A percentile compares a stretch with the other conserved stretches of the same genome.
These are phyloP conservation scores for Eulemur coronatus DNA, from an alignment of 2,797 vertebrate genomes.

Conservation along the genomic window DNA sequence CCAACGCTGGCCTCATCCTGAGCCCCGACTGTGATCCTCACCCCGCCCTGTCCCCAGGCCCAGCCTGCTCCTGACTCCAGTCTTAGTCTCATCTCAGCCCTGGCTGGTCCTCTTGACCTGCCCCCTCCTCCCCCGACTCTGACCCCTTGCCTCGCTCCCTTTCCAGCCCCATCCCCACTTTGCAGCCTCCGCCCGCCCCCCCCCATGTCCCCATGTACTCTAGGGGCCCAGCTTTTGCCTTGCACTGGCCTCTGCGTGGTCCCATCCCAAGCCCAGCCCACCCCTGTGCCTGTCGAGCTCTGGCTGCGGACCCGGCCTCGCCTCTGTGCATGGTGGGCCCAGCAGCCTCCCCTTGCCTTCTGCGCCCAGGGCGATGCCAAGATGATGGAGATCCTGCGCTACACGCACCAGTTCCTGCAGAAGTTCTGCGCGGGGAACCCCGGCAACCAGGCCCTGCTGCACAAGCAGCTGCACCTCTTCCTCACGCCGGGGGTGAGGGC, in stretches of 20 bases:
- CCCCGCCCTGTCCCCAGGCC: not conserved
- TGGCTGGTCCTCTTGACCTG: not conserved
- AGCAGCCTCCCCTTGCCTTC: not conserved
- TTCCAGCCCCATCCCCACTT: not conserved
- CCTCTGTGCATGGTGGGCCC: not conserved
- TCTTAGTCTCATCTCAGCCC: not conserved
- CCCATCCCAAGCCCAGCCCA: not conserved
- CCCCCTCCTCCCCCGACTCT: not conserved
- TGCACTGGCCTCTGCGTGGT: not conserved
- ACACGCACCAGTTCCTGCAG: slow-evolving; percentile 96
- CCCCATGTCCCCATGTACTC: not conserved
- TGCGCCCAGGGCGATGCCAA: slow-evolving; percentile 91
- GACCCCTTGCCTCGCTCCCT: not conserved
- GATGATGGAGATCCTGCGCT: slow-evolving; percentile 97
- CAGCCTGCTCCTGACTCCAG: not conserved
- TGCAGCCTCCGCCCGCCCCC: not conserved
- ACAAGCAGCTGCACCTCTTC: slow-evolving; percentile 96
- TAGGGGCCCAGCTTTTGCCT: not conserved
- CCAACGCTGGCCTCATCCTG: not conserved
- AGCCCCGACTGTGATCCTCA: not conserved
- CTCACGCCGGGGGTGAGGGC: slow-evolving; percentile 93
- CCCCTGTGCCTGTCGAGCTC: not conserved
- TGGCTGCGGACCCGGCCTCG: fast-evolving
- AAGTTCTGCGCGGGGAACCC: slow-evolving; percentile 97
- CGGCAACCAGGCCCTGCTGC: slow-evolving; percentile 95